Evolutionary conservation across 2,888 invertebrate species (phyloP), one percentile per base, ranked within the genome.

Genomic region (Elgonia sp.): DNA sequence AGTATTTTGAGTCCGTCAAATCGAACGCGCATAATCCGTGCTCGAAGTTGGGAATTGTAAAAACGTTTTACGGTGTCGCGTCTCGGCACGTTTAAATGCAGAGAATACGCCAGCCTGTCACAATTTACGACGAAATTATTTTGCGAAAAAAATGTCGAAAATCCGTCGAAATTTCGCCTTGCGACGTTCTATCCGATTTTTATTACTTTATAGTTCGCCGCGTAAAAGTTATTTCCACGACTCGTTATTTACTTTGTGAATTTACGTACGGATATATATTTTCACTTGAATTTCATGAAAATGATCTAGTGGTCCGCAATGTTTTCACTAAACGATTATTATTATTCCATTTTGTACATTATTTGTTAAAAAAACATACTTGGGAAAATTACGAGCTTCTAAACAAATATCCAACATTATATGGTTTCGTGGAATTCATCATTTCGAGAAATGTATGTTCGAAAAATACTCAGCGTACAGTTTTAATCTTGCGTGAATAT

Each of bases 1-100:
- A 53, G 0, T 63, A 73, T 73, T 82, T 82, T 63, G 65, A 80
- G 69, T 39, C 69, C 73, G 16, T 80, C 70, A 57, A 75, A 75
- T 63, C 50, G 46, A 75, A 75, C 42, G 62, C 62, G 37, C 4
- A n/a, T 62, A 65, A 55, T 69, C 29, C 29, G 70, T 39, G 46
- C 62, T 70, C 40, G 10, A 77, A 77, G 53, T 77, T 46, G 12
- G 42, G 20, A 21, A 73, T 60, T 73, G 60, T 39, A 42, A 40
- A 60, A 40, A 57, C 14, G 18, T n/a, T 37, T 69, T 50, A 50
- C 8, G 39, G 18, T 46, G 70, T 55, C 40, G n/a, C 37, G 42
- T 69, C 16, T 69, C 1, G 0, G 29, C 46, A 20, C 7, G 50
- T 65, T 63, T 76, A 62, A 65, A 53, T 65, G 65, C 18, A 65